Evolutionary conservation across 2,113 vertebrate species (phyloP).

Genomic region (Protomyctophum bolini): DNA sequence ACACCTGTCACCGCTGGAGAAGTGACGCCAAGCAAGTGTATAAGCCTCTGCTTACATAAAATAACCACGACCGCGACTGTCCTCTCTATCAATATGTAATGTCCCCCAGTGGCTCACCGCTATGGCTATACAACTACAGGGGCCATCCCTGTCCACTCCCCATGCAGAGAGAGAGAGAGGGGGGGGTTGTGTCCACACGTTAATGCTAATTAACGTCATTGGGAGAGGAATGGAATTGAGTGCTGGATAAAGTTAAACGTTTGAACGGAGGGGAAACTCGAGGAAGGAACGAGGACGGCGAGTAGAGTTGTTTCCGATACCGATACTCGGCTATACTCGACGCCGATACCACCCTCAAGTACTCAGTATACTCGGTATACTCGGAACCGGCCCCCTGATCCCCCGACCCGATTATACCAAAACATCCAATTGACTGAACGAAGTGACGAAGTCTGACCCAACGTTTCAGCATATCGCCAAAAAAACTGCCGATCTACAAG

Average conservation of each 20-base stretch:
- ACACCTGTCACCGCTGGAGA: constrained; percentile 8
- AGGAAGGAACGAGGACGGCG: neutral
- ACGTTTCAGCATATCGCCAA: too few species aligned
- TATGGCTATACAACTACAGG: neutral
- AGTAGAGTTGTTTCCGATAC: too few species aligned
- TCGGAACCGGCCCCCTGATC: too few species aligned
- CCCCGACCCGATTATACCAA: too few species aligned
- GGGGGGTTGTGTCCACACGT: neutral
- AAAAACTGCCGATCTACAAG: too few species aligned
- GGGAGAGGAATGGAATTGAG: constrained; percentile 10
- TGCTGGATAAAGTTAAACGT: neutral
- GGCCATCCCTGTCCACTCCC: constrained; percentile 3
- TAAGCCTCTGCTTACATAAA: constrained; percentile 37
- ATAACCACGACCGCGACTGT: constrained; percentile 19
- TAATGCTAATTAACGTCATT: neutral
- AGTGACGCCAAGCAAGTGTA: constrained; percentile 8
- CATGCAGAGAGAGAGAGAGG: constrained; percentile 3
- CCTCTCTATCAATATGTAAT: constrained; percentile 47
- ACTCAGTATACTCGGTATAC: too few species aligned
- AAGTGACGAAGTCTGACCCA: too few species aligned
- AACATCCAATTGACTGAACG: too few species aligned
- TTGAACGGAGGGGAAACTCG: neutral
- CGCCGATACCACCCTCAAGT: too few species aligned
- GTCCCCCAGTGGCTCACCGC: constrained; percentile 7
- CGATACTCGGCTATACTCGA: too few species aligned